Evolutionary conservation across 2,797 vertebrate genomes (phyloP).

Genomic region (Craterocephalus amniculus): DNA sequence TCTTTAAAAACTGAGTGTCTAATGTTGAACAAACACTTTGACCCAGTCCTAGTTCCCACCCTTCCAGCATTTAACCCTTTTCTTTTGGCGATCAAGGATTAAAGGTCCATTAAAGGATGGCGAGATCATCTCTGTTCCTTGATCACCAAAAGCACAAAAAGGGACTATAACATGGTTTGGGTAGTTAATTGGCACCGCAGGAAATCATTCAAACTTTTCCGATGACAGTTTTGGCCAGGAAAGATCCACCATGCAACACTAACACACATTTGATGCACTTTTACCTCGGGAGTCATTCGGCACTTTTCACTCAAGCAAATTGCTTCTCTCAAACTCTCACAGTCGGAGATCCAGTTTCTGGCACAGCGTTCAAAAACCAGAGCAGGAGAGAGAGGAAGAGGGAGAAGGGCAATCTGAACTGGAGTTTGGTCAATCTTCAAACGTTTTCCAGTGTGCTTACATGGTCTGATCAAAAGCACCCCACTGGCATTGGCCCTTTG

Average conservation of each 20-base stretch:
- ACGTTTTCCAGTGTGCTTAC: constrained; percentile 72
- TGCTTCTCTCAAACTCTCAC: constrained; percentile 61
- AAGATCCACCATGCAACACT: constrained; percentile 20
- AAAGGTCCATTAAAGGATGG: no score
- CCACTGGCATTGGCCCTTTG: constrained; percentile 65
- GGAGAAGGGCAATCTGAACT: constrained; percentile 68
- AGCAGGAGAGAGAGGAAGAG: constrained; percentile 29
- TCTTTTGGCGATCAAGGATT: background rate
- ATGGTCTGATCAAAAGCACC: constrained; percentile 75
- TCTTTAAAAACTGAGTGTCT: constrained; percentile 47
- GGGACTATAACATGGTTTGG: background rate
- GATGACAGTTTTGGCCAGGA: constrained; percentile 4
- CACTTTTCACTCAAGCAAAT: constrained; percentile 68
- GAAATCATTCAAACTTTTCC: background rate
- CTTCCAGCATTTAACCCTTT: background rate
- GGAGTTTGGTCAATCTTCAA: constrained; percentile 79
- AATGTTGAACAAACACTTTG: constrained; percentile 48
- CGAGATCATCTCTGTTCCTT: background rate
- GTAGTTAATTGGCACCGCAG: background rate
- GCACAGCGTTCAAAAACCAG: constrained; percentile 66
- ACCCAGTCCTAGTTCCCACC: background rate
- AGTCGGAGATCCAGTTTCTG: constrained; percentile 60
- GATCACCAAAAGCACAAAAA: background rate
- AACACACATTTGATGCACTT: constrained; percentile 58
- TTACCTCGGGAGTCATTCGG: constrained; percentile 57